phyloP scores from a whole-genome alignment of 92 coral and sea anemone genomes.

The Metridium senile region DNA sequence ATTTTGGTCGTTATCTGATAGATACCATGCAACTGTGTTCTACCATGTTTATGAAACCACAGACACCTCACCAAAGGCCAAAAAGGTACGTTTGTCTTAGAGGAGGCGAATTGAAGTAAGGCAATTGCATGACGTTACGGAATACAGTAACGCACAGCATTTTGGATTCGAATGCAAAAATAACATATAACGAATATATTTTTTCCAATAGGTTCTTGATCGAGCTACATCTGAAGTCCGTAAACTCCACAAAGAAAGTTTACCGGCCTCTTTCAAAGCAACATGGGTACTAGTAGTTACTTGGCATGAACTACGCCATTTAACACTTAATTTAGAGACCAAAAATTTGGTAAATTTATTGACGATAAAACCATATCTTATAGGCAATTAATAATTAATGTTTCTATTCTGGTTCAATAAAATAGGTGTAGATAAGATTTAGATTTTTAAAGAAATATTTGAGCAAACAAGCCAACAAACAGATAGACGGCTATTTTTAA shows the following conservation, averaged over 20 bases:
- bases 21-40: conserved; percentile 11
- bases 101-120: neutral
- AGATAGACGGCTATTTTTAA: no score
- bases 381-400: neutral
- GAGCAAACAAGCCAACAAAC: no score
- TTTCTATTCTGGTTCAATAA: neutral
- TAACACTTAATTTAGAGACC: neutral
- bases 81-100: neutral
- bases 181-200: no score
- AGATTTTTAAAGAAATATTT: no score
- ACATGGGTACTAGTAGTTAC: conserved; percentile 62
- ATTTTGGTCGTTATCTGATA: conserved; percentile 47
- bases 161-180: neutral
- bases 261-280: conserved; percentile 33
- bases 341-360: conserved; percentile 14
- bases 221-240: conserved; percentile 23
- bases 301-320: conserved; percentile 47
- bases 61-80: neutral
- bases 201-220: neutral
- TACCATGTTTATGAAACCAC: conserved; percentile 11
- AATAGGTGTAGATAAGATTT: neutral
- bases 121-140: neutral
- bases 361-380: neutral
- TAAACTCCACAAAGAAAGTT: neutral
- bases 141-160: neutral